phyloP scores from a whole-genome alignment of 2,888 invertebrate species.

The Callinectes sapidus region DNA sequence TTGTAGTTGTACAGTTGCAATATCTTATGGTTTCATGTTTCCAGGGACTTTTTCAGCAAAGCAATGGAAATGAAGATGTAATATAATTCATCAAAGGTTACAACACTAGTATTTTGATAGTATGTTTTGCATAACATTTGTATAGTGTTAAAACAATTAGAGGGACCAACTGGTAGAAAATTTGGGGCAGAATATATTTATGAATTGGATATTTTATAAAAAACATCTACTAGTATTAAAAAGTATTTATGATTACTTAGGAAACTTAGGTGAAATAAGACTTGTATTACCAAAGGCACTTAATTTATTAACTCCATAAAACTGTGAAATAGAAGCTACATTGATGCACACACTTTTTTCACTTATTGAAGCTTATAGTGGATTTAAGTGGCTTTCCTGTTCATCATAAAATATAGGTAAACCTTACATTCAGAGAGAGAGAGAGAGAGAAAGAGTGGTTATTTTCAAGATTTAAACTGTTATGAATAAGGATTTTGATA shows the following conservation, averaged over 20 bases:
- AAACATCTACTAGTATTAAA: background rate
- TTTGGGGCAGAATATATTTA: slow-evolving; percentile 6
- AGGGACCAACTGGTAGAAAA: slow-evolving; percentile 17
- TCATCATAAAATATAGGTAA: background rate
- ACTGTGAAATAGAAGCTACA: background rate
- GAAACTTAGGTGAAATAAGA: background rate
- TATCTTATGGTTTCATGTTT: background rate
- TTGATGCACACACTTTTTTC: background rate
- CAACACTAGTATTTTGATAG: background rate
- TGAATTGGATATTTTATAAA: background rate
- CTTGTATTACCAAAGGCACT: background rate
- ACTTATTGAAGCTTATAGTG: background rate
- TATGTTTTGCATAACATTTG: background rate
- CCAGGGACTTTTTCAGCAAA: slow-evolving; percentile 43
- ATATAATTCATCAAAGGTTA: background rate
- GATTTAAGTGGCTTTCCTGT: background rate
- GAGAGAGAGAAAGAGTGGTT: background rate
- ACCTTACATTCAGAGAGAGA: too few species aligned
- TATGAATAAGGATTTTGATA: background rate
- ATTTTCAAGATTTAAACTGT: background rate
- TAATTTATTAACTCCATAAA: background rate
- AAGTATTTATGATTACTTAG: slow-evolving; percentile 19
- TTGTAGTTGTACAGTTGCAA: background rate
- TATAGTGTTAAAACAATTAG: background rate
- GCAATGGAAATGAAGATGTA: slow-evolving; percentile 36